Evolutionary conservation across 2,888 invertebrate species (phyloP).

Genomic region (Tineola bisselliella): DNA sequence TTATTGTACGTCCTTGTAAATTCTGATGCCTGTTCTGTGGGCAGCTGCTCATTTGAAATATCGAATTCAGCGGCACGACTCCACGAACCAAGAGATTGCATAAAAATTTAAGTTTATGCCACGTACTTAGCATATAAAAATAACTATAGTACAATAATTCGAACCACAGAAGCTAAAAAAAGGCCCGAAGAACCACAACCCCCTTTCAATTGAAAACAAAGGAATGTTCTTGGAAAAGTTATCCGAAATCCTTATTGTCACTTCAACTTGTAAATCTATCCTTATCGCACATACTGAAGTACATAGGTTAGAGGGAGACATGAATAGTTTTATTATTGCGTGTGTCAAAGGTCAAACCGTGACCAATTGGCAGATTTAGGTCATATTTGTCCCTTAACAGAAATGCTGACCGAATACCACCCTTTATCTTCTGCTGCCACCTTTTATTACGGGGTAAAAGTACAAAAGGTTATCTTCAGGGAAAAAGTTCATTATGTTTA

Average conservation of each 20-base stretch:
- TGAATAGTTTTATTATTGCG: not conserved
- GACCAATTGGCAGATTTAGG: conserved; percentile 7
- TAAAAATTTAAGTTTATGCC: too few relatives aligned
- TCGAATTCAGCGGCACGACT: too few relatives aligned
- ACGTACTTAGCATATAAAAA: too few relatives aligned
- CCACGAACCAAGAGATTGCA: too few relatives aligned
- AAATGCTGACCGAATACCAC: not conserved
- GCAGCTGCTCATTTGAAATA: too few relatives aligned
- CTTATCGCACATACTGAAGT: not conserved
- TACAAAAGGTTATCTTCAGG: not conserved
- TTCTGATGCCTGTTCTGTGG: too few relatives aligned
- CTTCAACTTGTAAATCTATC: not conserved
- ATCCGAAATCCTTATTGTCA: not conserved
- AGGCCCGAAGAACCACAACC: not conserved
- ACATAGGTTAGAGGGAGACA: not conserved
- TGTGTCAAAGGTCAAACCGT: not conserved
- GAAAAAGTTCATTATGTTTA: not conserved
- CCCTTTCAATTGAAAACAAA: not conserved
- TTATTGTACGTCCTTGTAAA: too few relatives aligned
- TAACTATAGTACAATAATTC: too few relatives aligned
- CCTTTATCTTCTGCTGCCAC: not conserved
- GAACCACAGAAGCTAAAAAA: not conserved
- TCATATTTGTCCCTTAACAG: not conserved
- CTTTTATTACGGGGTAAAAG: not conserved
- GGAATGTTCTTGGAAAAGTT: not conserved